Conservation (phyloP, 2,888 invertebrate species). For the Rutpela maculata region DNA sequence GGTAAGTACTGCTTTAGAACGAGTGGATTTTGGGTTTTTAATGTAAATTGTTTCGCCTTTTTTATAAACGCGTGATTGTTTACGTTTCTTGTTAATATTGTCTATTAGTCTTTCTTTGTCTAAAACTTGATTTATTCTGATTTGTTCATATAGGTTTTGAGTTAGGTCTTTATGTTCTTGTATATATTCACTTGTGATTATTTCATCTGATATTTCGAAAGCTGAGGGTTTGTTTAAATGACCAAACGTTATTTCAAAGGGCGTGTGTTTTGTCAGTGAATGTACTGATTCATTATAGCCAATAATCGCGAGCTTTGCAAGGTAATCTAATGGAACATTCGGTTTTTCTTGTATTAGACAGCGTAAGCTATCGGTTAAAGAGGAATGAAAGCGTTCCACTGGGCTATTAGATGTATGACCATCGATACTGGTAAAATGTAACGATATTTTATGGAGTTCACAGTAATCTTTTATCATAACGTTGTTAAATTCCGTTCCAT, state of each 20-base stretch:
- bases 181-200: too few species aligned
- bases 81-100: too few species aligned
- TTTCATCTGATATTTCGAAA: neutral
- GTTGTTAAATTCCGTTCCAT: neutral
- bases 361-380: neutral
- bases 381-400: neutral
- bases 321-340: neutral
- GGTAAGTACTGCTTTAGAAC: too few species aligned
- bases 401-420: neutral
- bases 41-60: too few species aligned
- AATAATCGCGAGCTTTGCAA: neutral
- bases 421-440: neutral
- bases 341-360: neutral
- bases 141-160: too few species aligned
- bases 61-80: too few species aligned
- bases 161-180: too few species aligned
- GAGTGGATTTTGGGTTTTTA: too few species aligned
- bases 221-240: neutral
- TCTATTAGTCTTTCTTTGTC: too few species aligned
- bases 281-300: neutral
- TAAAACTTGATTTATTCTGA: too few species aligned
- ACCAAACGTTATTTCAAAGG: neutral
- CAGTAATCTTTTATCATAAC: neutral
- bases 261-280: neutral
- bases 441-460: neutral